A percentile compares a stretch with the other conserved stretches of the same genome.
Evolutionary conservation across 2,113 vertebrate genomes (phyloP).

Genomic region (Scophthalmus maximus): DNA sequence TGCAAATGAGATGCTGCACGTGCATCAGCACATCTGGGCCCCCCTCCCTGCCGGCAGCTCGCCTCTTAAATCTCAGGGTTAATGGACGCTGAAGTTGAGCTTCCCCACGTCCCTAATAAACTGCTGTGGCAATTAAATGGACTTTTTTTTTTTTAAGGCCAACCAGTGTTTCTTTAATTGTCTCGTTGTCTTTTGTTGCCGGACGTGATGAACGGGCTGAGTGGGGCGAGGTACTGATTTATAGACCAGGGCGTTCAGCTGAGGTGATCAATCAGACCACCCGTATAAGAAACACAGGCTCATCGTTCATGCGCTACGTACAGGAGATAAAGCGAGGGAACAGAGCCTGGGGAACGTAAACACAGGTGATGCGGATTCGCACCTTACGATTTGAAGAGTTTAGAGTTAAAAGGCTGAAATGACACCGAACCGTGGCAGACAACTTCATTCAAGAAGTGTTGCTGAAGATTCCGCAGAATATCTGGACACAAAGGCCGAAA

Average conservation of each 20-base stretch:
- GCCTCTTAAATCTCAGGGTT: constrained; percentile 52
- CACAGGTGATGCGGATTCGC: background rate
- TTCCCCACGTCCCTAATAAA: constrained; percentile 65
- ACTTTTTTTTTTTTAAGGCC: constrained; percentile 65
- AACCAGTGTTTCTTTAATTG: constrained; percentile 68
- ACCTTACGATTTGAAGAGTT: background rate
- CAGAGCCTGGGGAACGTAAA: background rate
- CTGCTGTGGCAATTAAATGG: constrained; percentile 71
- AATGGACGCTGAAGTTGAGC: constrained; percentile 60
- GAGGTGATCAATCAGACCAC: constrained; percentile 72
- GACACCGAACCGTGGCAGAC: too few species aligned
- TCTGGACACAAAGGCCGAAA: too few species aligned
- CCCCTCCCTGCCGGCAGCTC: background rate
- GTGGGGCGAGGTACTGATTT: constrained; percentile 65
- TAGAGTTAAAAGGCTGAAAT: too few species aligned
- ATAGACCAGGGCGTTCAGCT: constrained; percentile 48
- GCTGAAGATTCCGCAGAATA: too few species aligned
- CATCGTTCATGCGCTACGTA: constrained; percentile 55
- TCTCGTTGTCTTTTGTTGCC: constrained; percentile 64
- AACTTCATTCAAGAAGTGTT: too few species aligned
- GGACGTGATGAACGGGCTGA: constrained; percentile 68
- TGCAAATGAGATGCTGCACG: background rate
- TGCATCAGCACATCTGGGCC: background rate
- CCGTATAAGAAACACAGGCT: constrained; percentile 50
- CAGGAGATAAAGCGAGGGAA: constrained; percentile 28